These are phyloP conservation scores for Psophia crepitans DNA, from an alignment of 2,113 vertebrate genomes.

Conservation along the genomic window DNA sequence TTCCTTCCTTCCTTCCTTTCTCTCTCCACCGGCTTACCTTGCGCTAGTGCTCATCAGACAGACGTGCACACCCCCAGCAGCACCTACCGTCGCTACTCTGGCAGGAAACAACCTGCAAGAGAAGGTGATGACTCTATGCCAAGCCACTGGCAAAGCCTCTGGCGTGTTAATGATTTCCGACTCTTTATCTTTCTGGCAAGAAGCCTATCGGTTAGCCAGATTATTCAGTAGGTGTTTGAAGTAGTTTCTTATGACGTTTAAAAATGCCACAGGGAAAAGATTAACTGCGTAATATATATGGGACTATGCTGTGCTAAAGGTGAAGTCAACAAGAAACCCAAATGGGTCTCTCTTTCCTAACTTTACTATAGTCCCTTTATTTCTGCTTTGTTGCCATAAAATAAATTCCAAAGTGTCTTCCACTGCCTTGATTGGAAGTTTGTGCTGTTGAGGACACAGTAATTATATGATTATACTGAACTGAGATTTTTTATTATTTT, in stretches of 20 bases:
- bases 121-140: neutral
- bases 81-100: accelerated
- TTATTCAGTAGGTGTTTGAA: neutral
- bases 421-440: neutral
- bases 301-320: neutral
- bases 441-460: neutral
- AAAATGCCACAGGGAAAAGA: neutral
- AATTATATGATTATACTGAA: neutral
- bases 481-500: neutral
- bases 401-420: neutral
- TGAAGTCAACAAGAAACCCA: neutral
- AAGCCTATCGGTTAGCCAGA: neutral
- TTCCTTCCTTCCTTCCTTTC: neutral
- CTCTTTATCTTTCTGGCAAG: neutral
- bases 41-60: neutral
- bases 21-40: neutral
- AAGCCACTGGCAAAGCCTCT: neutral
- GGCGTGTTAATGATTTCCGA: neutral
- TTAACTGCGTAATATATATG: accelerated
- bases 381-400: neutral
- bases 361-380: neutral
- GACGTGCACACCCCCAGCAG: accelerated
- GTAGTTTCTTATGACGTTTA: neutral
- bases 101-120: neutral
- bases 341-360: neutral